phyloP scores from a whole-genome alignment of 2,888 invertebrate genomes.

The Calliopum simillimum region DNA sequence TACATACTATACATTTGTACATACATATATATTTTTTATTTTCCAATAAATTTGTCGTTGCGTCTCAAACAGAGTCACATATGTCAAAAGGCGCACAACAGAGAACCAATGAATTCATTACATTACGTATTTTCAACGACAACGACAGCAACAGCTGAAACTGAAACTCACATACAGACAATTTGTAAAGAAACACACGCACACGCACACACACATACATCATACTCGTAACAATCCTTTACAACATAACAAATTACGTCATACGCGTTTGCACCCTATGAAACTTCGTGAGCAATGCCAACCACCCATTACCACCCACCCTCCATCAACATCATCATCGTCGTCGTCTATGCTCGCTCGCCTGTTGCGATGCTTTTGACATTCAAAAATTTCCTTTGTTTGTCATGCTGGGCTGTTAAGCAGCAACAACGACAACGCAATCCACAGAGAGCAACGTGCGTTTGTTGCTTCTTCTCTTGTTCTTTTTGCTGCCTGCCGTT shows the following conservation, averaged over 20 bases:
- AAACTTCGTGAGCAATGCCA: neutral
- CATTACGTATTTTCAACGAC: constrained; percentile 8
- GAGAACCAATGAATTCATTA: neutral
- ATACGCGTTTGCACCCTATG: constrained; percentile 6
- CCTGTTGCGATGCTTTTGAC: constrained; percentile 13
- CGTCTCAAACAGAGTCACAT: neutral
- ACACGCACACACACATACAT: neutral
- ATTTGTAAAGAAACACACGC: constrained; percentile 9
- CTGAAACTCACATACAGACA: too few species aligned
- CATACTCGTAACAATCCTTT: too few species aligned
- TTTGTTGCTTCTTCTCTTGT: neutral
- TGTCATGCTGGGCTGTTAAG: neutral
- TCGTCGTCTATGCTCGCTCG: neutral
- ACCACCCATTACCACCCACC: neutral
- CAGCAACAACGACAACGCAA: neutral
- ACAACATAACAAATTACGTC: constrained; percentile 1
- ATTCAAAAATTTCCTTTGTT: neutral
- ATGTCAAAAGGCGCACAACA: neutral
- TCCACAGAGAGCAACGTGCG: neutral
- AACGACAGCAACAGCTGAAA: constrained; percentile 20
- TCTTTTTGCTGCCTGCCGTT: neutral
- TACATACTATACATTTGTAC: too few species aligned
- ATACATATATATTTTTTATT: too few species aligned
- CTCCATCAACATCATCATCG: neutral
- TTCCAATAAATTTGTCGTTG: neutral